phyloP scores from a whole-genome alignment of 2,888 invertebrate species.

The Drosophila sordidula region DNA sequence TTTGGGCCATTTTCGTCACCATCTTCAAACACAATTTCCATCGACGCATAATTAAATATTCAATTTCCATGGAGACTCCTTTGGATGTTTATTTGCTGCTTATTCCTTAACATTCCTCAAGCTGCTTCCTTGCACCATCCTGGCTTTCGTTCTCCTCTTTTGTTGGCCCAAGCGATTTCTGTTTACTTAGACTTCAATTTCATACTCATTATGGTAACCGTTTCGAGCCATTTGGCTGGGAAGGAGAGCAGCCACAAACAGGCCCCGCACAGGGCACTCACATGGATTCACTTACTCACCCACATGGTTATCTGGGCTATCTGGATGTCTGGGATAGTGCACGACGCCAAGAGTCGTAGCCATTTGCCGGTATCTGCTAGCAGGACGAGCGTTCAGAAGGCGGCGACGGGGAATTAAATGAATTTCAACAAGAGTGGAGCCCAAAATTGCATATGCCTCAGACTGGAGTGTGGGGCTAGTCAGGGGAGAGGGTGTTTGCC shows the following conservation, averaged over 20 bases:
- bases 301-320: slow-evolving; percentile 13
- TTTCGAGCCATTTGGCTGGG: slow-evolving; percentile 29
- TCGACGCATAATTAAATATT: slow-evolving; percentile 74
- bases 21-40: slow-evolving; percentile 63
- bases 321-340: slow-evolving; percentile 33
- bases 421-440: slow-evolving; percentile 63
- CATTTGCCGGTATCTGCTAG: slow-evolving; percentile 41
- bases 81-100: slow-evolving; percentile 49
- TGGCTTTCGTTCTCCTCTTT: not conserved
- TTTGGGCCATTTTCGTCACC: slow-evolving; percentile 67
- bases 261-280: slow-evolving; percentile 15
- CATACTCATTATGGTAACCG: slow-evolving; percentile 65
- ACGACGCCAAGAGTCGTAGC: slow-evolving; percentile 54
- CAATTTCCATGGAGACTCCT: slow-evolving; percentile 65
- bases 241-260: slow-evolving; percentile 9
- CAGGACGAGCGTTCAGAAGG: too few relatives aligned
- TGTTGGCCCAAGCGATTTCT: not conserved
- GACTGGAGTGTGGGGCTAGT: slow-evolving; percentile 13
- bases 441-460: slow-evolving; percentile 48
- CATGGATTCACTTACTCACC: slow-evolving; percentile 34
- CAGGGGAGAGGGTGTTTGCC: slow-evolving; percentile 62
- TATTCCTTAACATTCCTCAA: slow-evolving; percentile 33
- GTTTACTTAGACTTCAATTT: slow-evolving; percentile 79
- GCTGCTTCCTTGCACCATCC: slow-evolving; percentile 1
- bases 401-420: slow-evolving; percentile 72